Evolutionary conservation across 1,140 invertebrate genomes (phyloP), one percentile per base, ranked within the genome.

Genomic region (Ptiloglossa arizonensis): DNA sequence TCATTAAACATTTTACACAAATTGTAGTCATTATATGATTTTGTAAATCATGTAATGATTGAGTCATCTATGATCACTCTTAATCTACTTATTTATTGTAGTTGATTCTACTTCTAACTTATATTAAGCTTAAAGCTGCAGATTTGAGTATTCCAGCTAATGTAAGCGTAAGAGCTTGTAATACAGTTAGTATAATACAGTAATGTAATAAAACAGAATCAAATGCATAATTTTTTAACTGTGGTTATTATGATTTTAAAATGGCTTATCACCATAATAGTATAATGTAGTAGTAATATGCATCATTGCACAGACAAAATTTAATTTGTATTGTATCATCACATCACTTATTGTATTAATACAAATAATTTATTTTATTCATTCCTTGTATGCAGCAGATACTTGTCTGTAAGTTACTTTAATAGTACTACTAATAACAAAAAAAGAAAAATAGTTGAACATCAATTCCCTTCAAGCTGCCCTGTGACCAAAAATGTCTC

Each of bases 81-180:
- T 48, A 59, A 15, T 71, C 9, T 71, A 71, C 35, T 62, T 71
- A 35, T 50, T 9, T 1, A 35, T 19, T 62, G 13, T 13, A n/a
- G 0, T 56, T n/a, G 27, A 24, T 29, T 66, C 27, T 54, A 44
- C n/a, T 9, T 38, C 44, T 22, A 44, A 17, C 29, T 52, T 64
- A 73, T 5, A 52, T 13, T 74, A 74, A 44, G 5, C n/a, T 66
- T 56, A 74, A 66, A 74, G 48, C 60, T 66, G 48, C 35, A 54
- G 15, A 32, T 66, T 73, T 54, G 48, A 74, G 35, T 74, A 66
- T 66, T 74, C 24, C 44, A 63, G 11, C 19, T 52, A 62, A 44
- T 15, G 27, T 73, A 66, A 74, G 71, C 48, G 35, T 54, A 54
- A 27, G 3, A 66, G 48, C 44, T 74, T 66, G 4, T 56, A 24